phyloP scores from a whole-genome alignment of 2,797 vertebrate species.

The Hipposideros larvatus region DNA sequence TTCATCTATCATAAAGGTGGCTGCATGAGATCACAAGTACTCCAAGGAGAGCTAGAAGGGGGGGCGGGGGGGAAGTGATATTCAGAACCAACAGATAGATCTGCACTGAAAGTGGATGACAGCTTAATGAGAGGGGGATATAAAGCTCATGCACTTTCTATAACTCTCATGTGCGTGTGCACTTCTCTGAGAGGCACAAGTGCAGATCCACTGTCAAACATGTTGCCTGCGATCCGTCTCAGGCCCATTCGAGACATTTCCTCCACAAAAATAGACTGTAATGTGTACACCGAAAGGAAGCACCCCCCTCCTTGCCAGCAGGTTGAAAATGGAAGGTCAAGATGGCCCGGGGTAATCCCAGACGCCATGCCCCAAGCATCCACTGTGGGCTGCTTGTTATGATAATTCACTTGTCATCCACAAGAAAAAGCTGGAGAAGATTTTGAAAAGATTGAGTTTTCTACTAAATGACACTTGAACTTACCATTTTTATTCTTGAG shows the following conservation, averaged over 20 bases:
- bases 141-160: background rate
- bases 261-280: constrained; percentile 37
- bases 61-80: background rate
- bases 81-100: constrained; percentile 74
- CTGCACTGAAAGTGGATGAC: constrained; percentile 55
- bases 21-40: constrained; percentile 79
- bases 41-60: constrained; percentile 63
- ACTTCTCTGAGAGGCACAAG: background rate
- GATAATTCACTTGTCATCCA: constrained; percentile 30
- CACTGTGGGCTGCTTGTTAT: background rate
- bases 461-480: constrained; percentile 31
- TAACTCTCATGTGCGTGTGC: background rate
- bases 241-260: constrained; percentile 1
- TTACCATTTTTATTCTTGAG: constrained; percentile 16
- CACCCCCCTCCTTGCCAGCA: background rate
- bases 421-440: background rate
- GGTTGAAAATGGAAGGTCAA: background rate
- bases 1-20: constrained; percentile 79
- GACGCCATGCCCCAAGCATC: background rate
- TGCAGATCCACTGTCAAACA: constrained; percentile 31
- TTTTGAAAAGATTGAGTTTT: constrained; percentile 28
- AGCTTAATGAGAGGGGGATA: constrained; percentile 75
- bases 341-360: background rate
- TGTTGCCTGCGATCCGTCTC: background rate
- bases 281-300: background rate